Conservation (phyloP, 1,140 invertebrate species). For the Danaus plexippus region DNA sequence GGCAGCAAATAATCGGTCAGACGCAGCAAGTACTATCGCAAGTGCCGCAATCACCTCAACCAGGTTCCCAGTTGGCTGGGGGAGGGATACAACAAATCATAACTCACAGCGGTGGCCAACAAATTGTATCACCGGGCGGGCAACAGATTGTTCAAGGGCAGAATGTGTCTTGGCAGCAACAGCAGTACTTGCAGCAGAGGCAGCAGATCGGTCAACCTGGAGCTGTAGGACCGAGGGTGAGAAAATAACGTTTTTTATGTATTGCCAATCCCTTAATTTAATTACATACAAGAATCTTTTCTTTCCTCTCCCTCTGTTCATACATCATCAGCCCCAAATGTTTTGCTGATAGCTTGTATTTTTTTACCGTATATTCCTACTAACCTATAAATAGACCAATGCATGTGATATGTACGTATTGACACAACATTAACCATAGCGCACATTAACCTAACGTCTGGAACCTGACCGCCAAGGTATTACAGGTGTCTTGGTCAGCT, state of each 20-base stretch:
- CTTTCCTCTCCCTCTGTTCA: too few relatives aligned
- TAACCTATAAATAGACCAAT: too few relatives aligned
- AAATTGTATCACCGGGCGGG: constrained; percentile 61
- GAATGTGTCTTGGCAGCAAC: constrained; percentile 61
- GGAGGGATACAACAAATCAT: constrained; percentile 61
- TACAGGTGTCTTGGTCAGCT: constrained; percentile 61
- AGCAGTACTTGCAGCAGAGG: constrained; percentile 61
- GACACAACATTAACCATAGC: too few relatives aligned
- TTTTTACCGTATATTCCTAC: too few relatives aligned
- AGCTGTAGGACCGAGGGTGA: constrained; percentile 62
- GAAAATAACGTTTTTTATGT: constrained; percentile 6
- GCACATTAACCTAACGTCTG: neutral
- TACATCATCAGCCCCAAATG: too few relatives aligned
- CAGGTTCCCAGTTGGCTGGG: constrained; percentile 38
- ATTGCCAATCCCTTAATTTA: constrained; percentile 1
- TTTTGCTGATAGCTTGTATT: too few relatives aligned
- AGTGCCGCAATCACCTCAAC: constrained; percentile 55
- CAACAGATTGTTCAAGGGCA: constrained; percentile 64
- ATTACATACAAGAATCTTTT: neutral
- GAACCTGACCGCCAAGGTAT: constrained; percentile 17
- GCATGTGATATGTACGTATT: too few relatives aligned
- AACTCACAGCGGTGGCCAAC: constrained; percentile 58
- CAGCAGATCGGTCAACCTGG: constrained; percentile 61
- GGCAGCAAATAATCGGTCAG: constrained; percentile 59
- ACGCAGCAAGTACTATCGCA: constrained; percentile 60